Conservation (phyloP, 2,113 vertebrate genomes). For the Octodon degus region DNA sequence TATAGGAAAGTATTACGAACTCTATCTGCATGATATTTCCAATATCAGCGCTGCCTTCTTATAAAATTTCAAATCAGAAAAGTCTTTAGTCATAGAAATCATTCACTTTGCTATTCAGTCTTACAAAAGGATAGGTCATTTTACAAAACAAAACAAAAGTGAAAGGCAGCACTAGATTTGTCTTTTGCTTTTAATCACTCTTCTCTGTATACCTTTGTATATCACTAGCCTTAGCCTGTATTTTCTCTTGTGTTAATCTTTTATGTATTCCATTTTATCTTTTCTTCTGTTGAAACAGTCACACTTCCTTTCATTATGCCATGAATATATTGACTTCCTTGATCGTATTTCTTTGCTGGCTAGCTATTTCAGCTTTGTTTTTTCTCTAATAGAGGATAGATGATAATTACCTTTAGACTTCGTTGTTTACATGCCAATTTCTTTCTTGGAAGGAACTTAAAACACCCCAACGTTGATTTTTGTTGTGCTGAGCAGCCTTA, state of each 20-base stretch:
- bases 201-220: not conserved
- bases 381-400: not conserved
- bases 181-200: not conserved
- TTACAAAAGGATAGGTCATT: not conserved
- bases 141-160: conserved; percentile 25
- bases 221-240: not conserved
- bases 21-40: conserved; percentile 68
- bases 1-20: conserved; percentile 66
- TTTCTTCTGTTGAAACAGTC: not conserved
- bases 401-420: not conserved
- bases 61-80: conserved; percentile 66
- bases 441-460: not conserved
- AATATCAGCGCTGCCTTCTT: conserved; percentile 63
- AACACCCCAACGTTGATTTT: not conserved
- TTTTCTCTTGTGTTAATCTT: not conserved
- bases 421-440: not conserved
- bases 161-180: not conserved
- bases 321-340: not conserved
- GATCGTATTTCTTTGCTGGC: not conserved
- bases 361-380: not conserved
- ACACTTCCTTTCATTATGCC: not conserved
- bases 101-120: not conserved
- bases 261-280: not conserved
- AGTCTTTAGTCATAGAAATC: conserved; percentile 57
- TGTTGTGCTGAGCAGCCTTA: not conserved